These are phyloP conservation scores for Ptycholaimellus sp. DNA, from an alignment of 2,888 invertebrate genomes.

Conservation along the genomic window DNA sequence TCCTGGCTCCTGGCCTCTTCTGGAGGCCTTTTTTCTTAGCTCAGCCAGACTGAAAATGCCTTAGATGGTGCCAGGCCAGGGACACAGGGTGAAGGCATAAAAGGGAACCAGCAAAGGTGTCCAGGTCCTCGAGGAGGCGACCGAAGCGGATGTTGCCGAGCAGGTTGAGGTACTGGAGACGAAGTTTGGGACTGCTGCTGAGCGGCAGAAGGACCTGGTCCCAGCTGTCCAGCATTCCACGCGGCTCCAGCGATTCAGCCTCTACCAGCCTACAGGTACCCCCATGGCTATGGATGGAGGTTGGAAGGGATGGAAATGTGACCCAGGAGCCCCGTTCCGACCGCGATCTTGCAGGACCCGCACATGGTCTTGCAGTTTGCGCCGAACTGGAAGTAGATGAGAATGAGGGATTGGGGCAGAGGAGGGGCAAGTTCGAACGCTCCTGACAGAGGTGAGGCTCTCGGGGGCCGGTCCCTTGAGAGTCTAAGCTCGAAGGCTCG, in stretches of 20 bases:
- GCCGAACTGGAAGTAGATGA: no score
- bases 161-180: slow-evolving; percentile 10
- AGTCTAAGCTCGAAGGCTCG: no score
- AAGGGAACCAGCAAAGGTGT: slow-evolving; percentile 44
- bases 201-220: slow-evolving; percentile 9
- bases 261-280: no score
- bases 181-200: slow-evolving; percentile 9
- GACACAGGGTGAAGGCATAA: slow-evolving; percentile 8
- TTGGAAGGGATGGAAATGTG: no score
- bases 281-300: no score
- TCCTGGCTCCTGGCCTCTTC: slow-evolving; percentile 33
- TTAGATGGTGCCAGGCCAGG: slow-evolving; percentile 7
- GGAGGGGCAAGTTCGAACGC: no score
- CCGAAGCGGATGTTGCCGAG: slow-evolving; percentile 39
- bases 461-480: no score
- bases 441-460: no score
- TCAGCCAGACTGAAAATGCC: slow-evolving; percentile 39
- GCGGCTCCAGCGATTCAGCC: background rate
- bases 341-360: no score
- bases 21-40: slow-evolving; percentile 33
- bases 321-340: no score
- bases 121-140: slow-evolving; percentile 49
- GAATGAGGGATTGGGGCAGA: no score
- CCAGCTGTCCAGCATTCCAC: background rate
- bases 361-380: no score